Evolutionary conservation across 2,113 vertebrate species (phyloP).

Genomic region (Gallinago jamesoni): DNA sequence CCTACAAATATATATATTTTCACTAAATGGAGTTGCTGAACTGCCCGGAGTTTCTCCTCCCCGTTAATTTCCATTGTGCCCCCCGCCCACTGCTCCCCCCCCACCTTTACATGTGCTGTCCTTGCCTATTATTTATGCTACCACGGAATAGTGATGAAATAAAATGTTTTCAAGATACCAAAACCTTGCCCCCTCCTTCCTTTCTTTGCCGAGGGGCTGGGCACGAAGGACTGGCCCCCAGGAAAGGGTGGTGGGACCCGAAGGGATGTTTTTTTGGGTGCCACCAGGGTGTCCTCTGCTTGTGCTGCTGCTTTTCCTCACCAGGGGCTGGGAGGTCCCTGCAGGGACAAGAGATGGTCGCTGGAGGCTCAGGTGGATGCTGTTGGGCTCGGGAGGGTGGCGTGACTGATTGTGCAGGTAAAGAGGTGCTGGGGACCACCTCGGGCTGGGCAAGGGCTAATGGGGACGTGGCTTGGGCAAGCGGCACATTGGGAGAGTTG

Average conservation of each 20-base stretch:
- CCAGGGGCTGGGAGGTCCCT: no score
- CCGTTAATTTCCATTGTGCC: neutral
- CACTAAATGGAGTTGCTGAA: neutral
- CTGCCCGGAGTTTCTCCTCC: neutral
- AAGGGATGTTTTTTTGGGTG: neutral
- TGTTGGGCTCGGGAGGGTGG: rapidly evolving
- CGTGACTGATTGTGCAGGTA: neutral
- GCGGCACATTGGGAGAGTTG: no score
- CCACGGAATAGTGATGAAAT: slow-evolving; percentile 70
- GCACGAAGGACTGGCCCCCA: rapidly evolving
- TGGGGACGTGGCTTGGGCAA: no score
- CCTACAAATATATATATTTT: neutral
- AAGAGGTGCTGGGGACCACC: neutral
- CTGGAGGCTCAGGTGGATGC: rapidly evolving
- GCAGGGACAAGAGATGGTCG: rapidly evolving
- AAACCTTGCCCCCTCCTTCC: neutral
- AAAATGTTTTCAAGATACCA: slow-evolving; percentile 73
- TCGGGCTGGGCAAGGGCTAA: no score
- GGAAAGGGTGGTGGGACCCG: neutral
- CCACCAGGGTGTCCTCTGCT: no score
- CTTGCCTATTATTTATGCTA: slow-evolving; percentile 76
- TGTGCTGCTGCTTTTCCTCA: neutral
- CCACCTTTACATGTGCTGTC: slow-evolving; percentile 18
- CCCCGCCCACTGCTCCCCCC: neutral
- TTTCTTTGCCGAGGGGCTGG: rapidly evolving